A percentile compares a stretch with the other conserved stretches of the same genome.
Conservation (phyloP, 2,797 vertebrate species). For the Pangasius larnaudii region DNA sequence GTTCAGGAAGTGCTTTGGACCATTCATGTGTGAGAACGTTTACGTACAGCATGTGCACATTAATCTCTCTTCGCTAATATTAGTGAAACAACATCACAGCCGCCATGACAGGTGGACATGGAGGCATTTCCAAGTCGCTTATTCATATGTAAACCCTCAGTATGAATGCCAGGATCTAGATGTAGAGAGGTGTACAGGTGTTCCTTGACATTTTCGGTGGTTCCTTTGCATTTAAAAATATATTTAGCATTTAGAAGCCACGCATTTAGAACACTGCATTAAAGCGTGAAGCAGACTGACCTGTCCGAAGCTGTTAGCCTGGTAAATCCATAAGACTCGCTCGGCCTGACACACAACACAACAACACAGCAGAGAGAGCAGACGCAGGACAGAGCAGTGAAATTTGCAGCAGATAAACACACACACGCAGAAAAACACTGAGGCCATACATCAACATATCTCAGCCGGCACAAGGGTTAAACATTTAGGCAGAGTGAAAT, state of each 20-base stretch:
- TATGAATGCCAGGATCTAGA: not conserved
- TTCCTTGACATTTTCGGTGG: not conserved
- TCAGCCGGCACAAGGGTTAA: too few species aligned
- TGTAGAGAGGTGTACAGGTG: not conserved
- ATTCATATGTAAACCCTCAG: not conserved
- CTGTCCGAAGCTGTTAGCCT: constrained; percentile 74
- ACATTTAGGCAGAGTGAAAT: not conserved
- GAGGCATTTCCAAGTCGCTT: not conserved
- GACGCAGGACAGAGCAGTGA: constrained; percentile 24
- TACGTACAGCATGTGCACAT: too few species aligned
- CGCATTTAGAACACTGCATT: not conserved
- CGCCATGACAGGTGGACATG: not conserved
- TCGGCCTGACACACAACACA: constrained; percentile 67
- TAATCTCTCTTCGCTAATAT: not conserved
- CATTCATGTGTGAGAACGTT: not conserved
- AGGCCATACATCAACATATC: not conserved
- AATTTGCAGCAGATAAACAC: constrained; percentile 42
- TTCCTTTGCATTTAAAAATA: not conserved
- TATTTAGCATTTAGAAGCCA: too few species aligned
- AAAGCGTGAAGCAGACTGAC: constrained; percentile 65
- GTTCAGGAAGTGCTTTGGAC: not conserved
- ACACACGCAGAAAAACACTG: not conserved
- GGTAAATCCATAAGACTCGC: constrained; percentile 70
- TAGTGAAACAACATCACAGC: not conserved
- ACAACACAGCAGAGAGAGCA: constrained; percentile 62